Base-by-base conservation (phyloP, 2,888 invertebrate species). In the Dicycla oo region DNA sequence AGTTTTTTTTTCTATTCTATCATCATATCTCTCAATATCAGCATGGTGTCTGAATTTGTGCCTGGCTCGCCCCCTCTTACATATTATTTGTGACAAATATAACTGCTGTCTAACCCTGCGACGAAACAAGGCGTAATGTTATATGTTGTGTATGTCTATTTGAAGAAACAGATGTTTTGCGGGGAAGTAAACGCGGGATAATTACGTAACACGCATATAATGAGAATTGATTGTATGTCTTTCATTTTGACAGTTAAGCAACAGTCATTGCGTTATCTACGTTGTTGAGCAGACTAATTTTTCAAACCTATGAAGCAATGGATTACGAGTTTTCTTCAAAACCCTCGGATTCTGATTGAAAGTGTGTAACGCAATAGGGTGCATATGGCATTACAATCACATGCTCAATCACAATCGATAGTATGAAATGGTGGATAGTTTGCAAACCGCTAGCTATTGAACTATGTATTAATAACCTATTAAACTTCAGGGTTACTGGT, bases 401-500 rank as follows among this genome's bases (percentile, higher is more conserved):
- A 47, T n/a, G 11, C 6, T 51, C 13, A 62, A 53, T 64, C 2
- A 34, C 63, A 43, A 58, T n/a, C 1, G n/a, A 38, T 43, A 11
- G 40, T 40, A 15, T 11, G 20, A 38, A 38, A 15, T 10, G 11
- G 5, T 13, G 23, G 3, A 20, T 20, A 66, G 7, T 26, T 47
- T 71, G 13, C 26, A 56, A 40, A 38, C 4, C 0, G 10, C 0
- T 13, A 38, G 18, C 8, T 47, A 6, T 34, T 38, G 18, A 30
- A 15, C 10, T 73, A 7, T 40, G 30, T n/a, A 43, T 34, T 6
- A n/a, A n/a, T 15, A 15, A 26, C n/a, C 26, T 30, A 38, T 40
- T n/a, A 11, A 60, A n/a, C n/a, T 43, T 60, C 73, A 73, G 73
- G 61, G 71, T 72, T 61, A 61, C 7, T 26, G 20, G 20, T 72